A percentile compares a stretch with the other conserved stretches of the same genome.
phyloP scores from a whole-genome alignment of 2,797 vertebrate species.

The Spinus olivaceus region DNA sequence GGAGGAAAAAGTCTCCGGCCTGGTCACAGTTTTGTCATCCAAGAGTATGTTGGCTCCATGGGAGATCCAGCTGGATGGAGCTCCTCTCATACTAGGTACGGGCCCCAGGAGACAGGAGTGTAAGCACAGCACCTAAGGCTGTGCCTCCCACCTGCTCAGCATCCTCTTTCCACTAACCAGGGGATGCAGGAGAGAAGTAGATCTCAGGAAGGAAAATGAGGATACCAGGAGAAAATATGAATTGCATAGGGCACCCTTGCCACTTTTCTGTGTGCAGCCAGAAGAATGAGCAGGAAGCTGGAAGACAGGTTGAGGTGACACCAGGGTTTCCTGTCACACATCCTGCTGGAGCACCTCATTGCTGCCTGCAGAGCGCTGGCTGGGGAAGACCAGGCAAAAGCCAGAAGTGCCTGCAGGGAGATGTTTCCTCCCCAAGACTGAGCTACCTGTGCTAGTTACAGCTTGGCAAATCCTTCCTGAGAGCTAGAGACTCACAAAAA shows the following conservation, averaged over 20 bases:
- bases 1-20: not conserved
- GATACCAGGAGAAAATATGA: not conserved
- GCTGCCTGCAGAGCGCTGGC: accelerated
- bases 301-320: not conserved
- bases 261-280: not conserved
- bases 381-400: not conserved
- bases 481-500: not conserved
- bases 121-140: not conserved
- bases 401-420: not conserved
- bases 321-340: not conserved
- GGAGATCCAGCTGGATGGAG: not conserved
- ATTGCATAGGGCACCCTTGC: accelerated
- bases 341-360: accelerated
- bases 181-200: not conserved
- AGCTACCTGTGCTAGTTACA: not conserved
- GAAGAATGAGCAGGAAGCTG: not conserved
- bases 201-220: not conserved
- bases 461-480: not conserved
- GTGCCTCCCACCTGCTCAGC: not conserved
- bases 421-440: not conserved
- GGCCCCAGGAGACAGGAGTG: not conserved
- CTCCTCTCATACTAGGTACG: not conserved
- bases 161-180: not conserved
- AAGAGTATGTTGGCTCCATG: not conserved
- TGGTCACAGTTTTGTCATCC: not conserved